Conservation (phyloP, 1,140 invertebrate species). For the Xylocopa sonorina region DNA sequence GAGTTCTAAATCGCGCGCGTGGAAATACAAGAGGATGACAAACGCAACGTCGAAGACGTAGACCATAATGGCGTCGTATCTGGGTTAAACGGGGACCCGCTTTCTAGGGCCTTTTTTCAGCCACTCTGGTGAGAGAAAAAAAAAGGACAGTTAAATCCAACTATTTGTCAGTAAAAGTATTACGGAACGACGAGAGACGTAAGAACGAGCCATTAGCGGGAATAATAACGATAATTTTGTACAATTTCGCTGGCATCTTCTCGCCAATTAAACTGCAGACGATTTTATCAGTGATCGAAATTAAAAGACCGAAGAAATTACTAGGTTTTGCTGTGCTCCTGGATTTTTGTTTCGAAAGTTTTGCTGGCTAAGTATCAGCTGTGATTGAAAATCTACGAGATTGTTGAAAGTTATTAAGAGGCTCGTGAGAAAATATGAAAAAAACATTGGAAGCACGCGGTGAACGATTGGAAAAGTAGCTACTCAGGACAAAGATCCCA, state of each 20-base stretch:
- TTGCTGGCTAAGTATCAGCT: not conserved
- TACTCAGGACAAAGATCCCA: no score
- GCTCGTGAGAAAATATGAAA: no score
- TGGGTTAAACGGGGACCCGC: constrained; percentile 4
- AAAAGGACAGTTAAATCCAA: no score
- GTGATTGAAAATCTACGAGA: not conserved
- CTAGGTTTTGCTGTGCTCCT: not conserved
- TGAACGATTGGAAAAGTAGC: no score
- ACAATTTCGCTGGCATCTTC: not conserved
- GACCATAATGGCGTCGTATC: not conserved
- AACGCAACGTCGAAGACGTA: not conserved
- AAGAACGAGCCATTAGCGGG: constrained; percentile 2
- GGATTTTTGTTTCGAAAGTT: not conserved
- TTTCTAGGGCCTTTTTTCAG: constrained; percentile 19
- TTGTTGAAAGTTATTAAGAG: not conserved
- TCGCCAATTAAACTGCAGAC: not conserved
- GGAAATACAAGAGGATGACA: not conserved
- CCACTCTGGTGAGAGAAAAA: not conserved
- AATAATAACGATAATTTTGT: constrained; percentile 1
- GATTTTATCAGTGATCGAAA: not conserved
- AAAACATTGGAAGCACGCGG: no score
- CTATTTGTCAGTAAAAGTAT: constrained; percentile 18
- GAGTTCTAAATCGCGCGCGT: not conserved
- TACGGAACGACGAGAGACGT: not conserved
- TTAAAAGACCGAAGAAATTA: not conserved